These are phyloP conservation scores for Drosophila cardini DNA, from an alignment of 1,140 invertebrate species.

Conservation along the genomic window DNA sequence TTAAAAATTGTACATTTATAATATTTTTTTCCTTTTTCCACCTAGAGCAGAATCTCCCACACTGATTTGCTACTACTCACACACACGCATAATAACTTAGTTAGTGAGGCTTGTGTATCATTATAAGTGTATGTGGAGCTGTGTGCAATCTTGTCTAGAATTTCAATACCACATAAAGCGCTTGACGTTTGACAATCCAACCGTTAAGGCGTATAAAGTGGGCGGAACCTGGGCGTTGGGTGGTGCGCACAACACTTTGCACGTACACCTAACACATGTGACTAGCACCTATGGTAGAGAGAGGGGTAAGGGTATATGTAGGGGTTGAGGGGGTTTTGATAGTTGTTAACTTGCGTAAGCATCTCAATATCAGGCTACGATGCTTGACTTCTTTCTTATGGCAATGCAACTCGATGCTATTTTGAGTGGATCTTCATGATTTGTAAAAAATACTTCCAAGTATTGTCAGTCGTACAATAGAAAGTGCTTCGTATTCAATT, in stretches of 20 bases:
- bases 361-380: constrained; percentile 37
- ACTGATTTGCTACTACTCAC: neutral
- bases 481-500: constrained; percentile 18
- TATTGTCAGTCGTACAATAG: constrained; percentile 5
- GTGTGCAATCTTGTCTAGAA: constrained; percentile 74
- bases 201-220: constrained; percentile 31
- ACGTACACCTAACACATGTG: neutral
- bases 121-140: constrained; percentile 52
- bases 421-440: constrained; percentile 29
- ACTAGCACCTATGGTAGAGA: neutral
- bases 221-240: constrained; percentile 12
- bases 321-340: neutral
- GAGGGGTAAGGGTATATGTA: no score
- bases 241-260: constrained; percentile 30
- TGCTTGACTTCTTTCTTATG: constrained; percentile 9
- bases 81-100: neutral
- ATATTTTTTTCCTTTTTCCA: no score
- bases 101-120: neutral
- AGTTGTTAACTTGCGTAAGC: constrained; percentile 32
- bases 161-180: constrained; percentile 75
- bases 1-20: no score
- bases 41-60: no score
- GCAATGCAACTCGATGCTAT: constrained; percentile 25
- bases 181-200: constrained; percentile 68
- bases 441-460: constrained; percentile 1